A percentile compares a stretch with the other conserved stretches of the same genome.
phyloP scores from a whole-genome alignment of 2,888 invertebrate species.

The Hydriomena furcata region DNA sequence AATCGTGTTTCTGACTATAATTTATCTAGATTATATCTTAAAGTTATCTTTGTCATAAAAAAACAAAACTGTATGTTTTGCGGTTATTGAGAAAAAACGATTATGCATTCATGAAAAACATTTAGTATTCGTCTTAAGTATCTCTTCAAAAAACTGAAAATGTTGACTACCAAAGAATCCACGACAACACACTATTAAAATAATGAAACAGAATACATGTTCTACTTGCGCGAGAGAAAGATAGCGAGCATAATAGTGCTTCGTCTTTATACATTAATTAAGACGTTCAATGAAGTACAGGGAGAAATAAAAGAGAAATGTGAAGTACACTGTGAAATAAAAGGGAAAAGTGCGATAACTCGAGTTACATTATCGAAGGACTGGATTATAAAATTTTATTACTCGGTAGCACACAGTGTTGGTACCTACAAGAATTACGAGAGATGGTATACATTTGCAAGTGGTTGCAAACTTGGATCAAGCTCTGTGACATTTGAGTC shows the following conservation, averaged over 20 bases:
- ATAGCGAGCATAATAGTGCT: slow-evolving; percentile 35
- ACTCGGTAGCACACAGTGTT: slow-evolving; percentile 3
- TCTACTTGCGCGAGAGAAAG: slow-evolving; percentile 37
- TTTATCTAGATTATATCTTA: no score
- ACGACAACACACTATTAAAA: slow-evolving; percentile 43
- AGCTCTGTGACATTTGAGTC: no score
- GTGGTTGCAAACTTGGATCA: no score
- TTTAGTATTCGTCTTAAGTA: no score
- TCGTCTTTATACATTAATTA: slow-evolving; percentile 41
- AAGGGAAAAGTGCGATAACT: slow-evolving; percentile 9
- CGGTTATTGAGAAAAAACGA: no score
- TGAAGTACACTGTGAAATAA: slow-evolving; percentile 16
- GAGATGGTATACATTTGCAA: no score
- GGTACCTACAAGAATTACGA: no score
- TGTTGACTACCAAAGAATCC: slow-evolving; percentile 36
- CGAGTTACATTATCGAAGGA: slow-evolving; percentile 12
- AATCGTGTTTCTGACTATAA: no score
- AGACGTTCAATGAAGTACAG: slow-evolving; percentile 38
- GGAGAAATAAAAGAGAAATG: slow-evolving; percentile 35
- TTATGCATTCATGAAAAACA: no score
- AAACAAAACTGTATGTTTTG: no score
- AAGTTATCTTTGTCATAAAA: no score
- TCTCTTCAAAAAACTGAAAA: slow-evolving; percentile 33
- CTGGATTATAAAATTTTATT: slow-evolving; percentile 29
- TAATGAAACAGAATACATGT: slow-evolving; percentile 46